These are phyloP conservation scores for Caenorhabditis sp. DNA, from an alignment of 2,888 invertebrate species.

Conservation along the genomic window DNA sequence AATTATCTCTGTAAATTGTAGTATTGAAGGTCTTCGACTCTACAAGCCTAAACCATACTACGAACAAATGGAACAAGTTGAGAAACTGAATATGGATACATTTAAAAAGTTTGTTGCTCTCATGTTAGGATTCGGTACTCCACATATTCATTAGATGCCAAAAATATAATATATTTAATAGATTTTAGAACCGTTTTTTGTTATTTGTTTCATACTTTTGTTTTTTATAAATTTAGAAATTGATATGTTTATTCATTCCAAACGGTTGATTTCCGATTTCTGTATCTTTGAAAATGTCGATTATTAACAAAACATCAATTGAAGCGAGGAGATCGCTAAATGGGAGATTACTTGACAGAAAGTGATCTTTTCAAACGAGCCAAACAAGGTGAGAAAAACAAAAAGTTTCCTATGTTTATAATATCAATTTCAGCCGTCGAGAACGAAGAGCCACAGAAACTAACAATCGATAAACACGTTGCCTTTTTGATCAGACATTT, in stretches of 20 bases:
- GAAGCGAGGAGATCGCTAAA: constrained; percentile 13
- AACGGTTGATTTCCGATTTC: not conserved
- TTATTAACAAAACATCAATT: not conserved
- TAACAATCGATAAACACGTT: constrained; percentile 47
- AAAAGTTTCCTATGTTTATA: not conserved
- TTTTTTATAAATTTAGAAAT: constrained; percentile 6
- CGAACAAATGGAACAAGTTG: constrained; percentile 59
- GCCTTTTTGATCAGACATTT: constrained; percentile 53
- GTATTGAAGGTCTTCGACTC: constrained; percentile 54
- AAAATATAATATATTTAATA: constrained; percentile 1
- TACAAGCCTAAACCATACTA: constrained; percentile 64
- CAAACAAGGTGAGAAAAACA: constrained; percentile 12
- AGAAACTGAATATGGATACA: constrained; percentile 63
- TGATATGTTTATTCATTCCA: not conserved
- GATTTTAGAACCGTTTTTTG: constrained; percentile 1
- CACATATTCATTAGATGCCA: constrained; percentile 26
- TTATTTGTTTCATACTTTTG: constrained; percentile 7
- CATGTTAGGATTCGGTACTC: constrained; percentile 42
- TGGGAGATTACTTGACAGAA: constrained; percentile 32
- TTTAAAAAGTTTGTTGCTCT: constrained; percentile 62
- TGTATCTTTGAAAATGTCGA: not conserved
- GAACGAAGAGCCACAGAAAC: constrained; percentile 12
- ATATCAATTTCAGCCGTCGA: constrained; percentile 20
- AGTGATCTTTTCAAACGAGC: constrained; percentile 25
- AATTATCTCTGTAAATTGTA: not conserved